Evolutionary conservation across 2,113 vertebrate species (phyloP).

Genomic region (Sylvia atricapilla): DNA sequence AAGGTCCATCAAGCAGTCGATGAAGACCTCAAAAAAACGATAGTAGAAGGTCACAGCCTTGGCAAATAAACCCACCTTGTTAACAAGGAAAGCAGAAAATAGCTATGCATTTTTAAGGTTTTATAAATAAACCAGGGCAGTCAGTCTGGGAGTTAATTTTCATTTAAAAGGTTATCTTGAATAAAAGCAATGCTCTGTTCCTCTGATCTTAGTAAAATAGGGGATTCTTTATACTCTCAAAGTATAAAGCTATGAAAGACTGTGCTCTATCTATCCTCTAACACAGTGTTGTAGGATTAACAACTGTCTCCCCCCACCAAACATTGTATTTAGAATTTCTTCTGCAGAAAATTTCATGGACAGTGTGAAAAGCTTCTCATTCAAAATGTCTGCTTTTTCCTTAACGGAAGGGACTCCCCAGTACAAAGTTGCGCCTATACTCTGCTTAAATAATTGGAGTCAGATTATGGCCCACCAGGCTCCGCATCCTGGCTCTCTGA

Average conservation of each 20-base stretch:
- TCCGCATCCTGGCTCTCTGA: not conserved
- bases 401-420: not conserved
- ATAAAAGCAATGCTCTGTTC: not conserved
- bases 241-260: not conserved
- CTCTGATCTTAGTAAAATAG: not conserved
- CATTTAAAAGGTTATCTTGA: not conserved
- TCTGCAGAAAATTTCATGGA: not conserved
- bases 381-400: not conserved
- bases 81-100: not conserved
- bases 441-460: not conserved
- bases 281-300: not conserved
- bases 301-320: fast-evolving
- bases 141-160: not conserved
- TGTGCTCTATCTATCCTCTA: not conserved
- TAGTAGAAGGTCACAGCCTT: not conserved
- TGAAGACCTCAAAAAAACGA: not conserved
- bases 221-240: not conserved
- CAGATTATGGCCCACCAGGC: not conserved
- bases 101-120: not conserved
- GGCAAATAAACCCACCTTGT: not conserved
- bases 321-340: not conserved
- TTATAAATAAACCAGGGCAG: not conserved
- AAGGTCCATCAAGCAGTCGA: not conserved
- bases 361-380: not conserved
- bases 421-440: fast-evolving